phyloP scores from a whole-genome alignment of 1,140 invertebrate species.

The Muscidifurax raptorellus region DNA sequence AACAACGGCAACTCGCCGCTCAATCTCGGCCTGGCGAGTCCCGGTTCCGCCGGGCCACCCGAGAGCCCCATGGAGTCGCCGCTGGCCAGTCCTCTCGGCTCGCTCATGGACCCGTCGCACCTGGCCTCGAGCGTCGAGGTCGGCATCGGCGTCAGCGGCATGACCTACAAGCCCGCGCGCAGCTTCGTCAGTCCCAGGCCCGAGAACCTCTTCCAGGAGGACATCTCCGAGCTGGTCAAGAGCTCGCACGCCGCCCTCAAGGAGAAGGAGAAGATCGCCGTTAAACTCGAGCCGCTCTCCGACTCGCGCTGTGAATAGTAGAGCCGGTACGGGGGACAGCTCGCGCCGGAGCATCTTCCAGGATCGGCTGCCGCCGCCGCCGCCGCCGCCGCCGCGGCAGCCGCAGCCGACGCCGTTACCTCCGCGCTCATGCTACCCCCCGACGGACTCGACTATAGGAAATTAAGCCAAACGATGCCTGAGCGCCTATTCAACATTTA shows the following conservation, averaged over 20 bases:
- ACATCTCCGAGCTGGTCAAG: constrained; percentile 79
- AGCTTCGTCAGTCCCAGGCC: constrained; percentile 78
- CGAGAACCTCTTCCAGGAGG: constrained; percentile 80
- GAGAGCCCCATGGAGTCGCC: constrained; percentile 75
- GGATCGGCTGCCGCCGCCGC: constrained; percentile 19
- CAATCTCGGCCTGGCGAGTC: constrained; percentile 75
- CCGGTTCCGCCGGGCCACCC: constrained; percentile 71
- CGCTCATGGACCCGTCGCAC: constrained; percentile 71
- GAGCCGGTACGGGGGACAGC: constrained; percentile 44
- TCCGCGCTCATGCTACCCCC: constrained; percentile 32
- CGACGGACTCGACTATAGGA: constrained; percentile 42
- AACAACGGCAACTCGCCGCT: constrained; percentile 77
- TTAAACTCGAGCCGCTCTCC: constrained; percentile 72
- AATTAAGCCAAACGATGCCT: constrained; percentile 43
- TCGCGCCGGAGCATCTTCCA: constrained; percentile 45
- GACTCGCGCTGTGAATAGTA: constrained; percentile 74
- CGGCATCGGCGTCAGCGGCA: constrained; percentile 79
- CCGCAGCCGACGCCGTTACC: constrained; percentile 19
- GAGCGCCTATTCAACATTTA: constrained; percentile 50
- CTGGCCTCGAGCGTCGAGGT: constrained; percentile 76
- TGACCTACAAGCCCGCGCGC: constrained; percentile 80
- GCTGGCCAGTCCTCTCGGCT: constrained; percentile 74
- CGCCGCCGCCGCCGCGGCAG: constrained; percentile 27
- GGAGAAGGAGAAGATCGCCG: constrained; percentile 74
- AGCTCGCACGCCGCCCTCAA: constrained; percentile 73